Base-by-base conservation (phyloP, 2,797 vertebrate genomes). In the Eremophila alpestris region DNA sequence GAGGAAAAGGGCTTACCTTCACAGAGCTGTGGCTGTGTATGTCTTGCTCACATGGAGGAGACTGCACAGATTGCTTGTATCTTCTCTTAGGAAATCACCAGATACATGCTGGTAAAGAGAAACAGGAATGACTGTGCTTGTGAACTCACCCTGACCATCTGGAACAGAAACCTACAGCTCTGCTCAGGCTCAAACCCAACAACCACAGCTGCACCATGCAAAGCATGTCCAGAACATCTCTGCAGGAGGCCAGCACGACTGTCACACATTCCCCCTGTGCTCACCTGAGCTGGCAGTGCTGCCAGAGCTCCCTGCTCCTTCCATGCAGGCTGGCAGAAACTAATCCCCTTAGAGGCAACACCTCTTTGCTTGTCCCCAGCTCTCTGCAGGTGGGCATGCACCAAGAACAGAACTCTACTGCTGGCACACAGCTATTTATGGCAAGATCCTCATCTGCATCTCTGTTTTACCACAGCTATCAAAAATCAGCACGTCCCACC, bases 31-130 rank as follows among this genome's bases (percentile, higher is more conserved):
- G 58, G 36, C 73, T 54, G 9, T 0, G 9, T 8, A 34, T 0
- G 5, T 71, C 89, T 58, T 52, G 59, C 62, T 92, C 27, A n/a
- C 65, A 85, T 3, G 2, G 17, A 91, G 43, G n/a, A 78, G 81
- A 75, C 14, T 6, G 12, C 49, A 58, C 46, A 83, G 49, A 87
- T 27, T 27, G 58, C 51, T 78, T 0, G 0, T 80, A 16, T 85
- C 77, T 91, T 86, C 94, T 76, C 73, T 93, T 48, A 32, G 94
- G 95, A 97, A 96, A 96, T 43, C 87, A 96, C 96, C 96, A 91
- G 91, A 83, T 67, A 24, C 52, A 69, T 19, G 45, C 76, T 93
- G 85, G 73, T 91, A 92, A 95, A 85, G 79, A 96, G 92, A 96
- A 97, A 92, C 91, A 92, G 95, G 89, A 96, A 97, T 95, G 87